Conservation (phyloP, 37 sponge, comb jelly and placozoan species). For the Ephydatia muelleri region DNA sequence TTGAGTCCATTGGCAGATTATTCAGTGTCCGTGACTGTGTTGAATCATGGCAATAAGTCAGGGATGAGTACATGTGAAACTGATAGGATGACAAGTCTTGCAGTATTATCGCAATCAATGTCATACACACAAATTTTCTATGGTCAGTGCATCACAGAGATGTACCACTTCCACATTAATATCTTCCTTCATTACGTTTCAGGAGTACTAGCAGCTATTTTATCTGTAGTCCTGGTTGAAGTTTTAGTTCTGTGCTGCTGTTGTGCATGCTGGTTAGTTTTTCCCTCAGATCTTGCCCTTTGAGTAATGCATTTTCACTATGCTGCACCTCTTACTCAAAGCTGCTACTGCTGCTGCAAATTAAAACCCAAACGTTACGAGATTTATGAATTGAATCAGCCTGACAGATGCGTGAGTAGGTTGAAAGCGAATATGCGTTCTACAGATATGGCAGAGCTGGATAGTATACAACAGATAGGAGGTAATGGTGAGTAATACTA, state of each 20-base stretch:
- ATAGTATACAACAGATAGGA: background rate
- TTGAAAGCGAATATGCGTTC: background rate
- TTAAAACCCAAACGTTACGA: background rate
- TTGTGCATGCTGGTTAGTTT: background rate
- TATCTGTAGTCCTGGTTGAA: background rate
- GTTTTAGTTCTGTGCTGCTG: background rate
- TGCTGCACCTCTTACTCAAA: background rate
- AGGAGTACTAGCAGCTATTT: background rate
- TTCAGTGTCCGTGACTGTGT: background rate
- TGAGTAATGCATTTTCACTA: too few species aligned
- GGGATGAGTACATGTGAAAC: background rate
- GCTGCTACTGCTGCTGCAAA: background rate
- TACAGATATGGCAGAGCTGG: background rate
- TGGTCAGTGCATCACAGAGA: background rate
- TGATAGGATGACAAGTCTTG: background rate
- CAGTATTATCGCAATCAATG: background rate
- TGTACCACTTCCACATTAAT: background rate
- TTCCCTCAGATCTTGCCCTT: background rate
- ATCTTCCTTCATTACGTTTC: background rate
- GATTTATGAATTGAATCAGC: background rate
- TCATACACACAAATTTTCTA: background rate
- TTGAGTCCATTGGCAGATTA: background rate
- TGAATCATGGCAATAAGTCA: background rate
- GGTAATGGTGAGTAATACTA: background rate
- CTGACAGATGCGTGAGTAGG: background rate